A percentile compares a stretch with the other conserved stretches of the same genome.
Evolutionary conservation across 2,888 invertebrate genomes (phyloP).

Genomic region (Corbicula japonica): DNA sequence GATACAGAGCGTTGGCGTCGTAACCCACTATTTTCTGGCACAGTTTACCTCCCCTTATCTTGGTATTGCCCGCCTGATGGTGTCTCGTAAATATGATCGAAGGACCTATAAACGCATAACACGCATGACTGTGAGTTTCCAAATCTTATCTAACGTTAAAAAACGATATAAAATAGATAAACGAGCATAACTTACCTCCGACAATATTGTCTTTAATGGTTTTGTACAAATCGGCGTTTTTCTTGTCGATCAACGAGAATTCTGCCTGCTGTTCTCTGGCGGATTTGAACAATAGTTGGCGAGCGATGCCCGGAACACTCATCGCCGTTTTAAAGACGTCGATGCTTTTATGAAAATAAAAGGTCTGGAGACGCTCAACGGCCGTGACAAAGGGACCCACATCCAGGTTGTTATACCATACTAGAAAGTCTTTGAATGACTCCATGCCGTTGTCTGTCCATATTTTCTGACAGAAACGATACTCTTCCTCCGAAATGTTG

Average conservation of each 20-base stretch:
- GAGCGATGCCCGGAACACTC: constrained; percentile 61
- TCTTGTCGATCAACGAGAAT: constrained; percentile 59
- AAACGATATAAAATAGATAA: background rate
- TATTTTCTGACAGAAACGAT: constrained; percentile 34
- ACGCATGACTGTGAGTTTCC: background rate
- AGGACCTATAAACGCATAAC: constrained; percentile 18
- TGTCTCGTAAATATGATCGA: constrained; percentile 40
- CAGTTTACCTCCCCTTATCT: constrained; percentile 36
- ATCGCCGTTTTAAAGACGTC: constrained; percentile 58
- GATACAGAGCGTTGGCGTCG: constrained; percentile 61
- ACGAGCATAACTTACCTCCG: constrained; percentile 26
- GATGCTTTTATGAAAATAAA: constrained; percentile 56
- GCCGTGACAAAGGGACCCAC: constrained; percentile 63
- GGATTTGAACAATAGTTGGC: constrained; percentile 53
- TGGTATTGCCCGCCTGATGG: constrained; percentile 30
- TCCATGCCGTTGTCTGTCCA: constrained; percentile 62
- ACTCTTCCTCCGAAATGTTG: constrained; percentile 27
- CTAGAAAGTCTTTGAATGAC: constrained; percentile 62
- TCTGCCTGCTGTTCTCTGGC: constrained; percentile 30
- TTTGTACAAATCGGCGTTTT: constrained; percentile 56
- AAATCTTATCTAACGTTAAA: background rate
- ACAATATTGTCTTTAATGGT: constrained; percentile 47
- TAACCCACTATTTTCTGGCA: constrained; percentile 51
- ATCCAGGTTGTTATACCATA: constrained; percentile 65
- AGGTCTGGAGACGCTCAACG: constrained; percentile 48